These are phyloP conservation scores for Isoperla grammatica DNA, from an alignment of 2,888 invertebrate genomes.

Conservation along the genomic window DNA sequence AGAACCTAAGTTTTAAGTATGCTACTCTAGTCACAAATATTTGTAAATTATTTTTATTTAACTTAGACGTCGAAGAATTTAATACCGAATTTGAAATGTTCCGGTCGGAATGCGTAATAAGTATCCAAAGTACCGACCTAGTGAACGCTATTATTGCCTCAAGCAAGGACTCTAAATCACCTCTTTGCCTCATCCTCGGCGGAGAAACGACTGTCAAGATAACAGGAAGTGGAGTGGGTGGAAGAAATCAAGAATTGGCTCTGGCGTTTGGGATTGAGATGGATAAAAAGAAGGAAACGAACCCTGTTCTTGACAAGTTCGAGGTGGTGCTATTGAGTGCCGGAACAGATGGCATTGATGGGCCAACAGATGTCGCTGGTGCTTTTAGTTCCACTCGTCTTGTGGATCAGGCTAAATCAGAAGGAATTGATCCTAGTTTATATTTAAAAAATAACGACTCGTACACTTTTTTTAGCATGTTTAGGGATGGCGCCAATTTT, in stretches of 20 bases:
- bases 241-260: conserved; percentile 91
- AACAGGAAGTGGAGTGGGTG: conserved; percentile 74
- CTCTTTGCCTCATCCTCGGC: conserved; percentile 71
- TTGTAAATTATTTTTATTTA: too few relatives aligned
- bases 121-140: too few relatives aligned
- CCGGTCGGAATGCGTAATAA: too few relatives aligned
- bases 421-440: conserved; percentile 42
- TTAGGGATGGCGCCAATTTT: conserved; percentile 61
- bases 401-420: conserved; percentile 44
- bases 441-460: conserved; percentile 74
- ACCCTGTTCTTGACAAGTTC: conserved; percentile 40
- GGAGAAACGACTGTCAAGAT: conserved; percentile 92
- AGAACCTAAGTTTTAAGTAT: too few relatives aligned
- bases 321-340: conserved; percentile 68
- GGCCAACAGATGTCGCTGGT: conserved; percentile 92
- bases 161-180: too few relatives aligned
- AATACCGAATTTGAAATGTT: too few relatives aligned
- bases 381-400: conserved; percentile 66
- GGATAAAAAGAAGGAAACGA: conserved; percentile 39
- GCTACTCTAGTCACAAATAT: too few relatives aligned
- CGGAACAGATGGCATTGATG: conserved; percentile 97
- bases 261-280: conserved; percentile 63
- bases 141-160: too few relatives aligned
- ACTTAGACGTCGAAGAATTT: too few relatives aligned
- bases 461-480: conserved; percentile 67